These are phyloP conservation scores for Ectemnius continuus DNA, from an alignment of 2,888 invertebrate genomes.

Conservation along the genomic window DNA sequence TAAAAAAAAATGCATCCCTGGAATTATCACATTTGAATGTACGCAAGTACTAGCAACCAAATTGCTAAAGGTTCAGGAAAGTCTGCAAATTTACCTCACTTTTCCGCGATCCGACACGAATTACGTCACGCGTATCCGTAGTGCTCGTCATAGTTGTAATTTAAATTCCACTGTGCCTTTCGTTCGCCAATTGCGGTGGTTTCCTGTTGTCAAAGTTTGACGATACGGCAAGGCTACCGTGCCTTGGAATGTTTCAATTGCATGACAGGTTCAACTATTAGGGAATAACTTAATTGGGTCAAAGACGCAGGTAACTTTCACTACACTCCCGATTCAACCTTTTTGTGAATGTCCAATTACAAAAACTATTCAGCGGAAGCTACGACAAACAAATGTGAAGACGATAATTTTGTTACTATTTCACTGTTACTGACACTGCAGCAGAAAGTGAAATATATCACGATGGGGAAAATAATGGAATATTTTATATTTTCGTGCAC, in stretches of 20 bases:
- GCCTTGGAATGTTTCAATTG: conserved; percentile 59
- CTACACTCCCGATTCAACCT: conserved; percentile 35
- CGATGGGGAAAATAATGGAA: neutral
- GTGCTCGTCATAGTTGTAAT: conserved; percentile 50
- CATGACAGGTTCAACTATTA: conserved; percentile 22
- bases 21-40: no score
- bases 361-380: conserved; percentile 5
- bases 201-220: conserved; percentile 15
- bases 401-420: conserved; percentile 42
- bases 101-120: conserved; percentile 90
- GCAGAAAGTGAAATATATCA: conserved; percentile 72
- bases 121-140: conserved; percentile 75
- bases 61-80: conserved; percentile 10
- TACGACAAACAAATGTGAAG: neutral
- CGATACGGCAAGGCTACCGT: conserved; percentile 21
- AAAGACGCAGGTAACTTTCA: conserved; percentile 65
- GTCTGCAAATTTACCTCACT: conserved; percentile 84
- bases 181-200: conserved; percentile 5
- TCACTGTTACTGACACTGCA: conserved; percentile 78
- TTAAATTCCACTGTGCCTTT: conserved; percentile 32
- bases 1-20: neutral
- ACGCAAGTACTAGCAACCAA: neutral
- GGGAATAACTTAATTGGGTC: conserved; percentile 57
- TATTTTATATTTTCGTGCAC: conserved; percentile 27
- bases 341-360: neutral